Conservation (phyloP, 2,113 vertebrate genomes). For the Cyanoderma ruficeps region DNA sequence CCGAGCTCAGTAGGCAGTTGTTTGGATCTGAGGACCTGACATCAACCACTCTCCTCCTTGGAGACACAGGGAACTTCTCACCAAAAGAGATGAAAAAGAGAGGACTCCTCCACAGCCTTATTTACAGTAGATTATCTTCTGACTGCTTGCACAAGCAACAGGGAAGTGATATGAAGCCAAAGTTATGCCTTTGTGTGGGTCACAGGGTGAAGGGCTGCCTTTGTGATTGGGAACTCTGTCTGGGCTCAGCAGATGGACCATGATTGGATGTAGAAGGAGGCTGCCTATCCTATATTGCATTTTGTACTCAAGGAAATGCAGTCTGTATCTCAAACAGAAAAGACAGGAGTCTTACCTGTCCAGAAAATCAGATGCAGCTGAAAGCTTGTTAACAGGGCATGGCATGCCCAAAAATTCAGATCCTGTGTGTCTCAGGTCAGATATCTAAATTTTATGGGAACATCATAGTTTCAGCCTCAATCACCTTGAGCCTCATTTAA, state of each 20-base stretch:
- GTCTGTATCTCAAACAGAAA: not conserved
- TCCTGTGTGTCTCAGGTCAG: not conserved
- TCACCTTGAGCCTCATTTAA: not conserved
- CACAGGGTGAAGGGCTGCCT: not conserved
- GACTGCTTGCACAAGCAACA: not conserved
- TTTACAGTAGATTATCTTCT: not conserved
- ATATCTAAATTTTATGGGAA: not conserved
- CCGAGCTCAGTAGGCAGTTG: not conserved
- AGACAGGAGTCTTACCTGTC: not conserved
- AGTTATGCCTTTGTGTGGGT: not conserved
- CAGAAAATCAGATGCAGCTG: not conserved
- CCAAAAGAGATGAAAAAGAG: not conserved
- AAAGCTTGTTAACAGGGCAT: not conserved
- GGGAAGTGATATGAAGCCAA: not conserved
- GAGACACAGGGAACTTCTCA: not conserved
- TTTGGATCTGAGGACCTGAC: not conserved
- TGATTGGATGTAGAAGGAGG: not conserved
- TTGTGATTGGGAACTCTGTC: not conserved
- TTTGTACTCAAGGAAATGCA: not conserved
- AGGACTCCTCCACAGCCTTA: not conserved
- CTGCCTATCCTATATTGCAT: not conserved
- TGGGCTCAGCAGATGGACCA: not conserved
- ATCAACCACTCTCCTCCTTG: not conserved
- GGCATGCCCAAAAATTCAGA: not conserved
- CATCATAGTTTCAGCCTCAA: not conserved